Evolutionary conservation across 2,888 invertebrate genomes (phyloP).

Genomic region (Dione juno): DNA sequence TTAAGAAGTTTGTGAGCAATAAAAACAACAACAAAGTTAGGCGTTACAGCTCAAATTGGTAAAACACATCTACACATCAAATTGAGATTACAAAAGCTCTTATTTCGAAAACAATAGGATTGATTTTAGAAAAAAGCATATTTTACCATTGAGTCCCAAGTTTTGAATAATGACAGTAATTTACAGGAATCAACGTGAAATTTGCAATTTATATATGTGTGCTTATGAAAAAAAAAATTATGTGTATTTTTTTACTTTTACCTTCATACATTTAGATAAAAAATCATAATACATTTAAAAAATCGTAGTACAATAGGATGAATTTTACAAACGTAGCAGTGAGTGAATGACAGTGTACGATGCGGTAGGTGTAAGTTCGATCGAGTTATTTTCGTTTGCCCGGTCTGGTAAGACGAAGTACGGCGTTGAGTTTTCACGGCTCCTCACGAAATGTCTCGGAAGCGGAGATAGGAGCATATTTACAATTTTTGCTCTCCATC

Average conservation of each 20-base stretch:
- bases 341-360: too few relatives aligned
- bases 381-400: too few relatives aligned
- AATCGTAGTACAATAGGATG: neutral
- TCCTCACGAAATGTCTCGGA: too few relatives aligned
- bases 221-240: neutral
- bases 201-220: slow-evolving; percentile 11
- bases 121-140: neutral
- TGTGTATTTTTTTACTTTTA: neutral
- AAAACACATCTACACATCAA: slow-evolving; percentile 34
- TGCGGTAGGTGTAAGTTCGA: too few relatives aligned
- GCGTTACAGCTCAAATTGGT: slow-evolving; percentile 35
- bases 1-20: slow-evolving; percentile 35
- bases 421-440: too few relatives aligned
- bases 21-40: slow-evolving; percentile 40
- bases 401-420: too few relatives aligned
- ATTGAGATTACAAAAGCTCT: slow-evolving; percentile 1
- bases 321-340: too few relatives aligned
- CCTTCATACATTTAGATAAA: too few relatives aligned
- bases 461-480: too few relatives aligned
- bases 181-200: slow-evolving; percentile 30
- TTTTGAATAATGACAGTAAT: slow-evolving; percentile 37
- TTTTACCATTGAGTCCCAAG: neutral
- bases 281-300: too few relatives aligned
- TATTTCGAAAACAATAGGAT: neutral
- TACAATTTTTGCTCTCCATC: too few relatives aligned